These are phyloP conservation scores for Dipodomys spectabilis DNA, from an alignment of 2,113 vertebrate species.

Conservation along the genomic window DNA sequence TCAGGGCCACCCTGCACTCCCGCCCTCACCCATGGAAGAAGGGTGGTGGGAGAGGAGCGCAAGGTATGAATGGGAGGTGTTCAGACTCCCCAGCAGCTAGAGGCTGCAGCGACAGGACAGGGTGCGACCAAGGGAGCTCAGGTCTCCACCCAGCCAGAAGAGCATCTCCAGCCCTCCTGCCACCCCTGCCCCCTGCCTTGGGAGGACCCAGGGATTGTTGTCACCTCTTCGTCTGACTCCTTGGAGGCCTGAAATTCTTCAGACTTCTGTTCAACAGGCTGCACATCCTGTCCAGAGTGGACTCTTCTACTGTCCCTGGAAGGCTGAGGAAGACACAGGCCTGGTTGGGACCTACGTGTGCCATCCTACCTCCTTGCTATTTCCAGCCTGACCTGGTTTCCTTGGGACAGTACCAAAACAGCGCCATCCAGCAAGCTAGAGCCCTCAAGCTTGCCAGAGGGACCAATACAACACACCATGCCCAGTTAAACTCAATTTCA, in stretches of 20 bases:
- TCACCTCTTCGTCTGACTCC: neutral
- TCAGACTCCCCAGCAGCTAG: neutral
- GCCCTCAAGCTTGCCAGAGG: neutral
- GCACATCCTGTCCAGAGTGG: accelerated
- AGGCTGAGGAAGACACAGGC: slow-evolving; percentile 58
- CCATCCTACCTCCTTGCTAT: neutral
- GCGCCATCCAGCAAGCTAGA: neutral
- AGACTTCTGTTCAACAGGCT: neutral
- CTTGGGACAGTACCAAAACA: neutral
- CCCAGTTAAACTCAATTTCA: neutral
- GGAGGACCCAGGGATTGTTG: neutral
- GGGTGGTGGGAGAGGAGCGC: neutral
- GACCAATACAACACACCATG: neutral
- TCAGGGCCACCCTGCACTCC: no score
- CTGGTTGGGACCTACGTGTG: neutral
- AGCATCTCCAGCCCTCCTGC: neutral
- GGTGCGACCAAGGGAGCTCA: accelerated
- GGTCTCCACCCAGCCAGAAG: no score
- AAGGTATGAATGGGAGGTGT: neutral
- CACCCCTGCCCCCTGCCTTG: neutral
- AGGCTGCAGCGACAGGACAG: neutral
- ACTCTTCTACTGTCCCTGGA: neutral
- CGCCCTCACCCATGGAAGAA: neutral
- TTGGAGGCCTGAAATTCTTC: neutral
- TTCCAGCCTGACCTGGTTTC: neutral